Evolutionary conservation across 2,113 vertebrate species (phyloP), one percentile per base, ranked within the genome.

Genomic region (Nerophis ophidion): DNA sequence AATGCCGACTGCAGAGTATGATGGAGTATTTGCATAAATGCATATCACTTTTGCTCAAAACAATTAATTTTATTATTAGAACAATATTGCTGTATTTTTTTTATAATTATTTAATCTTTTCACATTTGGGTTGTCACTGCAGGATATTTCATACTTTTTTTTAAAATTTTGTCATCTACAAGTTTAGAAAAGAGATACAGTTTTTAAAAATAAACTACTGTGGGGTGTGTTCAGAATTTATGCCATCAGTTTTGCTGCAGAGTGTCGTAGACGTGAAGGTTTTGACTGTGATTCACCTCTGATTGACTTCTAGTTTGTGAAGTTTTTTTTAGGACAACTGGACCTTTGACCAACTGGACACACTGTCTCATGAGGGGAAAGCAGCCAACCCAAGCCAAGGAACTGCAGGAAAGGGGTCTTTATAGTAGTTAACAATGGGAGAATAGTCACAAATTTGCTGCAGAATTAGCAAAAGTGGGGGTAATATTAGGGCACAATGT

Each of bases 331-430:
- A 96, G 95, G 96, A 93, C 93, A 91, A 92, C 92, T 98, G 95
- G 96, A 98, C 95, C 94, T 99, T 99, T 98, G 95, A 94, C 95
- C 96, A 99, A 98, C 95, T 94, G 95, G 96, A 95, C 89, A 89
- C 88, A 92, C 93, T 97, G 95, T 95, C 93, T 93, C 90, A 91
- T 86, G 90, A 91, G 92, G 92, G 90, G 53, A 57, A 78, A 91
- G 93, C 93, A 93, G 91, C 84, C 86, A 71, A 86, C 76, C 90
- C 89, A 81, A 80, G 87, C 81, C 60, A 4, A 64, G 51, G 69
- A 55, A 69, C 69, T 69, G 61, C 26, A 72, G 77, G 80, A 77
- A 81, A 75, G 66, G 83, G 72, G 61, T 16, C 14, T 68, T 65
- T 52, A 7, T 10, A n/a, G 15, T 50, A 55, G 45, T 49, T 14